Base-by-base conservation (phyloP, 2,888 invertebrate species). In the Orthosia cruda region DNA sequence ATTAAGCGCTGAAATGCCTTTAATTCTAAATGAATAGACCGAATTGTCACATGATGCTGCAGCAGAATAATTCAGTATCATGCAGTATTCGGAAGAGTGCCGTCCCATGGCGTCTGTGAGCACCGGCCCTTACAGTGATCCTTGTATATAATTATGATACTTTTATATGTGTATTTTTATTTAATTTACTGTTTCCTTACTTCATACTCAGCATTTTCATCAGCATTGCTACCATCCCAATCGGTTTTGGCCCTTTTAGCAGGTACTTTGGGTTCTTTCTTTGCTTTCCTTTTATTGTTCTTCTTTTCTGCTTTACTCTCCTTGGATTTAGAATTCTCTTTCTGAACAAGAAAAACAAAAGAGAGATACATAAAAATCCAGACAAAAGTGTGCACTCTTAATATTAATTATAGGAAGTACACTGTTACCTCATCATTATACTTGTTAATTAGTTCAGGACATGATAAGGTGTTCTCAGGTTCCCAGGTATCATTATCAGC, bases 401-500 rank as follows among this genome's bases (percentile, higher is more conserved):
- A 57, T 9, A 58, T 20, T 71, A 16, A 15, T 40, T 7, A 49
- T 49, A 47, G 4, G 32, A 26, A 54, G n/a, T 74, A 23, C 18
- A 20, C 45, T 68, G 77, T 85, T 89, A 96, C 96, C 89, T 95
- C 96, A 62, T 95, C 95, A 91, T 94, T 93, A 77, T 88, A 96
- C 89, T 95, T 95, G 77, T 87, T 97, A 18, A 98, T 97, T 54
- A 98, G 91, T 54, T 98, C 97, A 2, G 97, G 97, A 90, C 98
- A 98, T 72, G 97, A 97, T 0, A 98, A 91, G 13, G 98, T 98
- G 57, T 97, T 97, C 85, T 98, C 98, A 11, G 98, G 97, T 90
- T 98, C 98, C 98, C 98, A 98, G 0, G 98, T 98, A 89, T 98
- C 98, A 80, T 97, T 97, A 58, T 97, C 97, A 64, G 97, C 97